Evolutionary conservation across 2,113 vertebrate genomes (phyloP), one percentile per base, ranked within the genome.

Genomic region (Onychostruthus taczanowskii): DNA sequence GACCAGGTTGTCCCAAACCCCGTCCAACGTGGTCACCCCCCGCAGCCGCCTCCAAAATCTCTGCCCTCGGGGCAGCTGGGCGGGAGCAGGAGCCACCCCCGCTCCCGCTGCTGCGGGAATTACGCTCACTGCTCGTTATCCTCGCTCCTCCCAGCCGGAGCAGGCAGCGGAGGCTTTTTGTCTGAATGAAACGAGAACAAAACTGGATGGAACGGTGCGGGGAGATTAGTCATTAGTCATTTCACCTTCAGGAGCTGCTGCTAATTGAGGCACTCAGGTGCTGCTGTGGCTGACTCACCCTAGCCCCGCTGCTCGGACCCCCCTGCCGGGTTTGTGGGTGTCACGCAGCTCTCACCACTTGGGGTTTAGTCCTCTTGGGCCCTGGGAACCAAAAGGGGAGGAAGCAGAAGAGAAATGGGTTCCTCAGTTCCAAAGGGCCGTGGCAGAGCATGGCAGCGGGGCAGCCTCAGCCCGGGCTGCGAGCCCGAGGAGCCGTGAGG

Each of bases 221-320:
- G 8, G 56, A 89, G 78, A 86, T 96, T 72, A 50, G 84, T 83
- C 89, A 86, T 94, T 66, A 83, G 79, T 68, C 89, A 81, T 91
- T 94, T 62, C 89, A 75, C 82, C 89, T 88, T 13, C 4, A 2
- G 84, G 80, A 92, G 73, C 73, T 3, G 37, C 83, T 31, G 84
- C 77, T 95, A 79, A 95, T 89, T 89, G 95, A 94, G 86, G 78
- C 5, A 1, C 77, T 93, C 58, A 23, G 84, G 81, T 58, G 2
- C 1, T 10, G 83, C 94, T 63, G 90, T 50, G 67, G 44, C 84
- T 89, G 96, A 89, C 16, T 92, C 92, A 84, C 43, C 4, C 27
- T 47, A 0, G 83, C 63, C 47, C 59, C 4, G 1, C 16, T 2
- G 7, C 67, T 61, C 7, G 1, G 44, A 30, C 46, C 24, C 12